Evolutionary conservation across 2,888 invertebrate species (phyloP).

Genomic region (Leptinotarsa rubiginosa): DNA sequence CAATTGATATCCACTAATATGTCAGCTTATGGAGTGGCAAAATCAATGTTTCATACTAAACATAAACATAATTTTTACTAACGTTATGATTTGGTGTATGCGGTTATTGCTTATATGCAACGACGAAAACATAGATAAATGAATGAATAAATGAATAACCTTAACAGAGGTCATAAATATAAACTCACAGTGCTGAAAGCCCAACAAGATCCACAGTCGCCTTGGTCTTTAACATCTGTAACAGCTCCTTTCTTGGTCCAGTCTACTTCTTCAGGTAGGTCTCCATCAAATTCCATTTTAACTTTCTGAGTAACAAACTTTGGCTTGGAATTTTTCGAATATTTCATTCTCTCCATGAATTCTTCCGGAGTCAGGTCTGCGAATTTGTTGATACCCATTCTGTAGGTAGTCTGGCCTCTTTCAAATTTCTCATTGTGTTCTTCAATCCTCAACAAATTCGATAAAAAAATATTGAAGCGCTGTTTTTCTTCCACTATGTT

Average conservation of each 20-base stretch:
- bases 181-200: conserved; percentile 20
- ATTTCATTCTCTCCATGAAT: conserved; percentile 1
- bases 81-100: too few species aligned
- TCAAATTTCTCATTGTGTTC: conserved; percentile 16
- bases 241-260: conserved; percentile 9
- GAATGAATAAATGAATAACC: too few species aligned
- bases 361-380: conserved; percentile 17
- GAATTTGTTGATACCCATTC: conserved; percentile 20
- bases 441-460: conserved; percentile 4
- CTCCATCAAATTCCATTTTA: neutral
- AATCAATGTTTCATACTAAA: neutral
- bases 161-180: neutral
- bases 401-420: conserved; percentile 5
- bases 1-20: neutral
- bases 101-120: too few species aligned
- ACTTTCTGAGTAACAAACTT: neutral
- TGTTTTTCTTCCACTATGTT: conserved; percentile 13
- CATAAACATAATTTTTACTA: too few species aligned
- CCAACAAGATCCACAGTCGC: conserved; percentile 17
- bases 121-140: too few species aligned
- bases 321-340: neutral
- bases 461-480: conserved; percentile 14
- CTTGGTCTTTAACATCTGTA: conserved; percentile 17
- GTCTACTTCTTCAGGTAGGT: neutral
- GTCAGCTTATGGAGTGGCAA: neutral